Evolutionary conservation across 2,113 vertebrate species (phyloP).

Genomic region (Chascanopsetta lugubris): DNA sequence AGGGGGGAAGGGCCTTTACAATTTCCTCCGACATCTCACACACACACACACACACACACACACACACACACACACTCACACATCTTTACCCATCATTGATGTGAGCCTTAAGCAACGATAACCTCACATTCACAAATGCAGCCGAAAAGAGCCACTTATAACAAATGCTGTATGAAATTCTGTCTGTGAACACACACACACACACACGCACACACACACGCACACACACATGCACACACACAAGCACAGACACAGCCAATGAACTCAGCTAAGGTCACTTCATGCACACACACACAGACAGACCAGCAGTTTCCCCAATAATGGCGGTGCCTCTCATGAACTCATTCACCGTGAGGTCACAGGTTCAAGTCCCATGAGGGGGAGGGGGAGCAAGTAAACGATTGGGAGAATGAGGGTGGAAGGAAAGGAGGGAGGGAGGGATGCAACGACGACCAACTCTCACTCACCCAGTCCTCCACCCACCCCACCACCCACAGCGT

Average conservation of each 20-base stretch:
- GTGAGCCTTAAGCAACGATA: not conserved
- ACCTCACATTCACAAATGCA: not conserved
- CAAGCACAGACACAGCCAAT: conserved; percentile 1
- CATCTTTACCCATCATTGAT: not conserved
- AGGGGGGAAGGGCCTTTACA: conserved; percentile 28
- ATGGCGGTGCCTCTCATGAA: conserved; percentile 73
- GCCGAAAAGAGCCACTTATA: not conserved
- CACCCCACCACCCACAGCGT: conserved; percentile 1
- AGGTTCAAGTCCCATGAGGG: conserved; percentile 81
- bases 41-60: conserved; percentile 11
- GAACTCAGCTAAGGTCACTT: conserved; percentile 30
- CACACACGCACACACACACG: not conserved
- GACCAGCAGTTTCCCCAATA: conserved; percentile 42
- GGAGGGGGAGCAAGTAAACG: conserved; percentile 46
- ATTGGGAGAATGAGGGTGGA: conserved; percentile 30
- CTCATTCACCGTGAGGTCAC: conserved; percentile 78
- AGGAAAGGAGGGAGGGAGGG: not conserved
- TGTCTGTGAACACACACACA: not conserved
- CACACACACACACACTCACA: not conserved
- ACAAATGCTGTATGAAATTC: not conserved
- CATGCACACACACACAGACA: not conserved
- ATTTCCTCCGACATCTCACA: conserved; percentile 53
- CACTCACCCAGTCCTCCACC: conserved; percentile 28
- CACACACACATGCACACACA: not conserved
- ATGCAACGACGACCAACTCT: conserved; percentile 34